Evolutionary conservation across 2,113 vertebrate species (phyloP).

Genomic region (Leuciscus idus): DNA sequence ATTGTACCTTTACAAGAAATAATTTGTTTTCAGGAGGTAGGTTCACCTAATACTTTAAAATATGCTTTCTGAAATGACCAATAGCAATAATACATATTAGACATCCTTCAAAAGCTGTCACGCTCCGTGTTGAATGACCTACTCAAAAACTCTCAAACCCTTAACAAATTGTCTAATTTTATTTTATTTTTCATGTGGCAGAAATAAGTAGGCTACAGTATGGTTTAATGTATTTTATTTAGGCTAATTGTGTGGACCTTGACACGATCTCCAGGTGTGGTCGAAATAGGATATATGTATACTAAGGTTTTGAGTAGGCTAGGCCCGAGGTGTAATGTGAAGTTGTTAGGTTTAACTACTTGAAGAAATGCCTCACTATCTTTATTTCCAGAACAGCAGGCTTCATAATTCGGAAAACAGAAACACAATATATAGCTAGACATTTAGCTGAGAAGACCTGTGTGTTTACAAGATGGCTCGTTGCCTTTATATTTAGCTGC

Average conservation of each 20-base stretch:
- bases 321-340: neutral
- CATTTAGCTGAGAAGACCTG: neutral
- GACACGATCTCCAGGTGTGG: neutral
- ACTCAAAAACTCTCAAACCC: neutral
- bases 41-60: neutral
- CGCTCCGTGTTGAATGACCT: no score
- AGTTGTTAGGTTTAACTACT: constrained; percentile 4
- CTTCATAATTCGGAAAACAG: neutral
- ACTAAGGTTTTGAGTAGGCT: neutral
- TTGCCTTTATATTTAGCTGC: neutral
- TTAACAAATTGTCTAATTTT: neutral
- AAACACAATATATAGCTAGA: neutral
- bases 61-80: neutral
- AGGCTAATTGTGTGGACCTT: neutral
- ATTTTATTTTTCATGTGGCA: neutral
- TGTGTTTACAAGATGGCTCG: neutral
- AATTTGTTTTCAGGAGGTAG: neutral
- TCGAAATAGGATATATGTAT: neutral
- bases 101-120: neutral
- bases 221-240: neutral
- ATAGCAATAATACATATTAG: neutral
- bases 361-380: neutral
- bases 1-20: neutral
- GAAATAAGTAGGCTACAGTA: neutral
- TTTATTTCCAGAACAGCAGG: neutral